Evolutionary conservation across 2,888 invertebrate genomes (phyloP), one percentile per base, ranked within the genome.

Genomic region (Xylota sylvarum): DNA sequence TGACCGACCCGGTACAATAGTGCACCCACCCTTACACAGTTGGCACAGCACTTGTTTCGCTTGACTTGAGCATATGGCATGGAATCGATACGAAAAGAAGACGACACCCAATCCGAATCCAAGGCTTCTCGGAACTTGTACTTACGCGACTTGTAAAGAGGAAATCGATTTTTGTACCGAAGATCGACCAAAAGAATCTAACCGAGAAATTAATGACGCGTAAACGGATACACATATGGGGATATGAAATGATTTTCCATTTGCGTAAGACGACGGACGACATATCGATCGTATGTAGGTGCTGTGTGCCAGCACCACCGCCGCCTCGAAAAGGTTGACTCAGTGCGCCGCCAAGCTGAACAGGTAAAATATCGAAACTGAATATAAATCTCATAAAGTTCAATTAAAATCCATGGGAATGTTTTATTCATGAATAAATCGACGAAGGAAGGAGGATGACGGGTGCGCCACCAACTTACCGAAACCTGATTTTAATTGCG

Each of bases 401-500:
- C 86, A 82, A 86, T 82, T 86, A 86, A 86, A 86, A 86, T 81
- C 86, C 82, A 86, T 82, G 86, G 69, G 77, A 86, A 86, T 86
- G 86, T 86, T 86, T 86, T 55, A 86, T 86, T 86, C 86, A 86
- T 86, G 82, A 82, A 78, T 55, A 23, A 1, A 3, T 23, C 10
- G 9, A 9, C 32, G 32, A 12, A 48, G 50, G 32, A 73, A 69
- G 67, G 81, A 86, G 70, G 86, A 86, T 78, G 72, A 78, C 82
- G 86, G 86, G 86, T 86, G 86, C 73, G 86, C 86, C 86, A 86
- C 82, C 86, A 86, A 78, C 86, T 86, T 73, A 86, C 86, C 86
- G 82, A 86, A 86, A 86, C 86, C 82, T 86, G 86, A 86, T 86
- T 86, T 86, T 86, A 86, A 86, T 86, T 86, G 82, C 73, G 82